These are phyloP conservation scores for Geotrupes spiniger DNA, from an alignment of 2,888 invertebrate genomes.

Conservation along the genomic window DNA sequence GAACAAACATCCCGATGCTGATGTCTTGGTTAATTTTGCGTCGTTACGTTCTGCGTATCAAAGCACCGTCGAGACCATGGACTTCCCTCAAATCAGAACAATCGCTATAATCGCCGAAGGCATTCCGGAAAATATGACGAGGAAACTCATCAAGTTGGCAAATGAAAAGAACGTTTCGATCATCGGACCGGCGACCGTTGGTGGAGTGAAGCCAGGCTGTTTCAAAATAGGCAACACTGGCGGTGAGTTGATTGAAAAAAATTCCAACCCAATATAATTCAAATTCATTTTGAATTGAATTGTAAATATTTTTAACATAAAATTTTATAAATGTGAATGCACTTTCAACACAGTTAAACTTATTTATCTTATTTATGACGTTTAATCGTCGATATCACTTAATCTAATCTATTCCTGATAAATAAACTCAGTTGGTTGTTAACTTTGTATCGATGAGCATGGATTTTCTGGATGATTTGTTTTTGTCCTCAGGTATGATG, in stretches of 20 bases:
- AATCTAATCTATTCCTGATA: no score
- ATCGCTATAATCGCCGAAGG: constrained; percentile 99
- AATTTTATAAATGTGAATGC: no score
- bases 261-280: constrained; percentile 4
- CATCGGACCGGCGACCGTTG: constrained; percentile 85
- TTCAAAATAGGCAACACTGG: constrained; percentile 99
- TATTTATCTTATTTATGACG: no score
- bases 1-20: constrained; percentile 90
- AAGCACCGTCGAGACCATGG: constrained; percentile 91
- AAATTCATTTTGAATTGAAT: no score
- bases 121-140: constrained; percentile 97
- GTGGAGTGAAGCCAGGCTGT: constrained; percentile 97
- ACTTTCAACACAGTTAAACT: no score
- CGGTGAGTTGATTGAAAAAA: constrained; percentile 58
- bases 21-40: constrained; percentile 95
- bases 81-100: constrained; percentile 90
- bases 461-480: constrained; percentile 3
- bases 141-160: constrained; percentile 84
- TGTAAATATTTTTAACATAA: no score
- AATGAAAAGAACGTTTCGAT: constrained; percentile 64
- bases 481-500: constrained; percentile 67
- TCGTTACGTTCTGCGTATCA: constrained; percentile 97
- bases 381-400: no score
- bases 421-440: no score
- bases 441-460: neutral